Base-by-base conservation (phyloP, 2,888 invertebrate genomes). In the Selenia dentaria region DNA sequence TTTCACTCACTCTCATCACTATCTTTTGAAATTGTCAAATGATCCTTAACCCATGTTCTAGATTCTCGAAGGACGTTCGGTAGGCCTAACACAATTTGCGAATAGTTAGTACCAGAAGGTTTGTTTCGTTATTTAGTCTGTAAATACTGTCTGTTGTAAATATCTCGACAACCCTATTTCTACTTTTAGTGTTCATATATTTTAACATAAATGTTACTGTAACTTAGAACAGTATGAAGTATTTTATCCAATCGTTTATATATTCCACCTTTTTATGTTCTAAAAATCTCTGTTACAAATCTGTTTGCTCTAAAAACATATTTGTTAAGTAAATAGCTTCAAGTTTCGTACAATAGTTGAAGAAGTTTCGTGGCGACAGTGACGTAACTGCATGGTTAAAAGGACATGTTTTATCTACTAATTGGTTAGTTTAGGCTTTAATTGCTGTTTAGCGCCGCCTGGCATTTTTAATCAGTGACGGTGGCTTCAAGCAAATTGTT, bases 391-490 rank as follows among this genome's bases (percentile, higher is more conserved):
- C 33, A 25, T 39, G 26, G 20, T 40, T 46, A 34, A n/a, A n/a
- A 45, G 45, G 34, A 39, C 45, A 40, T 36, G 35, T 40, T 36
- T 46, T 40, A 40, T 46, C 32, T 28, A 12, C 13, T 47, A 47
- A 47, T 47, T 47, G 47, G 47, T 41, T 40, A 16, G 40, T 45
- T 39, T 45, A 37, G 29, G 29, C 18, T 29, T 39, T 39, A 39
- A 45, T 39, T 39, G 39, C 18, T 39, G 34, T 29, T 45, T 47
- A 33, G 36, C 32, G 32, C 32, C 36, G 38, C 24, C 22, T 45
- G 27, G 39, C 26, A 20, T 39, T 46, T 39, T 46, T 39, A 18
- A 39, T 39, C 24, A 14, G 39, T 13, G 34, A 35, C 35, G 33
- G 34, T 34, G 11, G 4, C 34, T 45, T 35, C 13, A 28, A 45